Conservation (phyloP, 2,888 invertebrate species). For the Chrysolina americana region DNA sequence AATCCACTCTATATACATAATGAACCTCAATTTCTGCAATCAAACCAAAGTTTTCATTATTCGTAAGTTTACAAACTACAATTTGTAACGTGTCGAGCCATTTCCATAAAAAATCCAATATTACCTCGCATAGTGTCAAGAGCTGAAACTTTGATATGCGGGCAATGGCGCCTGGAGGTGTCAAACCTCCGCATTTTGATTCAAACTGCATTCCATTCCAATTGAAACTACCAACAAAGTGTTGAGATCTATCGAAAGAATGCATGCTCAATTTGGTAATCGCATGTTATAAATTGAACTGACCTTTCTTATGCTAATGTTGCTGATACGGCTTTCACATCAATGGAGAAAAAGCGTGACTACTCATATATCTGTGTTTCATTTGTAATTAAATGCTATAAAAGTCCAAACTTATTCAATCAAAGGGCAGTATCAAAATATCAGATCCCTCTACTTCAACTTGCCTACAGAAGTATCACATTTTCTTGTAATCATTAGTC, state of each 20-base stretch:
- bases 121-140: slow-evolving; percentile 33
- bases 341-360: slow-evolving; percentile 25
- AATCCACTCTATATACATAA: neutral
- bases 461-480: no score
- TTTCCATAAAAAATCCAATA: slow-evolving; percentile 27
- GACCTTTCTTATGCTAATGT: slow-evolving; percentile 33
- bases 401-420: no score
- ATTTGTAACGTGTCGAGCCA: neutral
- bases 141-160: slow-evolving; percentile 38
- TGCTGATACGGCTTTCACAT: neutral
- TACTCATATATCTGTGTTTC: slow-evolving; percentile 8
- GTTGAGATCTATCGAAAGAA: slow-evolving; percentile 34
- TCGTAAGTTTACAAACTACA: neutral
- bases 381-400: neutral
- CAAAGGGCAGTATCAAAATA: no score
- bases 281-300: slow-evolving; percentile 32
- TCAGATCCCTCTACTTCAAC: no score
- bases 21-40: neutral
- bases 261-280: slow-evolving; percentile 36
- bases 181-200: slow-evolving; percentile 48
- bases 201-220: slow-evolving; percentile 48
- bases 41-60: neutral
- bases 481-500: no score
- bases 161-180: slow-evolving; percentile 45
- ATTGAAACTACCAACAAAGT: slow-evolving; percentile 33